Evolutionary conservation across 2,113 vertebrate species (phyloP).

Genomic region (Stegastes partitus): DNA sequence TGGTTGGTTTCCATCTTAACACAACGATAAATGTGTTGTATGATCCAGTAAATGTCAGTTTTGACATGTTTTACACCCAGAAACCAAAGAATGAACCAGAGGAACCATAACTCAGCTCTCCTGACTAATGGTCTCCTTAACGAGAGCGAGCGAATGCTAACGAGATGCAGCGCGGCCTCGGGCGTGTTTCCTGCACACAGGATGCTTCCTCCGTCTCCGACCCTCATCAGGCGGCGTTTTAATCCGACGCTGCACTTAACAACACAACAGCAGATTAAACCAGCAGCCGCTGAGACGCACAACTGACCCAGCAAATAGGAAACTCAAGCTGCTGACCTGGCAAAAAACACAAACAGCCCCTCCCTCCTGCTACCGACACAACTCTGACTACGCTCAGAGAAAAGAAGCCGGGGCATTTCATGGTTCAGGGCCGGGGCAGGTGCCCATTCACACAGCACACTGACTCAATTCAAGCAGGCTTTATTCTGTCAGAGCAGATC

Average conservation of each 20-base stretch:
- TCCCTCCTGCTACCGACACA: too few species aligned
- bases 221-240: neutral
- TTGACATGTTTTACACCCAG: too few species aligned
- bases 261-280: neutral
- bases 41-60: too few species aligned
- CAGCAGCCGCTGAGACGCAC: neutral
- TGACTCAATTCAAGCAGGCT: constrained; percentile 7
- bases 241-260: neutral
- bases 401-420: neutral
- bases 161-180: neutral
- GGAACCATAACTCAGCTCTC: too few species aligned
- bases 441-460: constrained; percentile 12
- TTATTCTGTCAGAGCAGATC: constrained; percentile 15
- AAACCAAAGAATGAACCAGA: too few species aligned
- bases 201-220: neutral
- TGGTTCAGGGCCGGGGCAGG: constrained; percentile 11
- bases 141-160: too few species aligned
- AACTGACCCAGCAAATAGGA: too few species aligned
- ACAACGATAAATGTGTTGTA: too few species aligned
- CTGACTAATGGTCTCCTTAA: too few species aligned
- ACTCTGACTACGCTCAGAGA: neutral
- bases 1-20: too few species aligned
- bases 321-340: neutral
- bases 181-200: neutral
- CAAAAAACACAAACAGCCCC: too few species aligned